Base-by-base conservation (phyloP, 2,113 vertebrate species). In the Bettongia penicillata region DNA sequence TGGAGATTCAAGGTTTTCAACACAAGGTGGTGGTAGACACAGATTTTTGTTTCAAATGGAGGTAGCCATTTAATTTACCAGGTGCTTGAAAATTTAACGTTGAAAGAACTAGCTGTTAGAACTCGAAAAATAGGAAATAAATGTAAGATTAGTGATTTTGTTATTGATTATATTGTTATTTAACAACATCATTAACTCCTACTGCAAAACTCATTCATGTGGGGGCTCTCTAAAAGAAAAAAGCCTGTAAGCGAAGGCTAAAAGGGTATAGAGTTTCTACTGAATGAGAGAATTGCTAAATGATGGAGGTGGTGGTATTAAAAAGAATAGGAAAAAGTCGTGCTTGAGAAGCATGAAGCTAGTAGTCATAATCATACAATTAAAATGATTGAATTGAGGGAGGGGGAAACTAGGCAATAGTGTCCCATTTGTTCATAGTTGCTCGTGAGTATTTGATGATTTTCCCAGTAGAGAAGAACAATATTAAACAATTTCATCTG, bases 181-280 rank as follows among this genome's bases (percentile, higher is more conserved):
- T 94, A 93, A 95, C 53, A 96, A 22, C 94, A 90, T 90, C 14
- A 89, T 52, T 77, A 97, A 95, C 9, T 94, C 92, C 93, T 31
- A 68, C 31, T 12, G 43, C 84, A 25, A 93, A 90, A 26, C n/a
- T 43, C 95, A 95, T 94, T 91, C 96, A 93, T n/a, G 28, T 28
- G 89, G 49, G n/a, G 57, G 47, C 89, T 55, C 51, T 93, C 47
- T 6, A 28, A 93, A 77, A 53, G 43, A 84, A 94, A 49, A 25
- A 51, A 48, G 47, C 96, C 52, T 94, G 48, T 93, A 89, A 95
- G 93, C n/a, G 90, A 90, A 93, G 22, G 49, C 9, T 3, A 0
- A 92, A 90, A 28, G 55, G 0, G 48, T 92, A 89, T 90, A 94
- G 61, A 5, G 57, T 53, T 43, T 96, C 90, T 95, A 12, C 11